Conservation (phyloP, 2,113 vertebrate species). For the Chamaetylas fuelleborni region DNA sequence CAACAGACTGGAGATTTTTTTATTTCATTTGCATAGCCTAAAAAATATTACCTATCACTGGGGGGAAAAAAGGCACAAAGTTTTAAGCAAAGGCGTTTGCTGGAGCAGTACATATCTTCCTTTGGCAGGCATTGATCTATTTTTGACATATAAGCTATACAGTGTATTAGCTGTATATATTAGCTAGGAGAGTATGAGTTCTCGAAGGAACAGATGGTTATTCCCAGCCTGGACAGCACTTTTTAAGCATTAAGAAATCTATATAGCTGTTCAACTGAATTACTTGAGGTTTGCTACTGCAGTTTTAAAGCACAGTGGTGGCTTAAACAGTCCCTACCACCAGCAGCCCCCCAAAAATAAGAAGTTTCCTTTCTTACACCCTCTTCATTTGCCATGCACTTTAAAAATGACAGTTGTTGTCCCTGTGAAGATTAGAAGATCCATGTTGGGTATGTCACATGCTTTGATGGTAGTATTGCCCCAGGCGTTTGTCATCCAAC, state of each 20-base stretch:
- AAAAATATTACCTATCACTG: not conserved
- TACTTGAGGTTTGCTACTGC: not conserved
- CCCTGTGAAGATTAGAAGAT: conserved; percentile 83
- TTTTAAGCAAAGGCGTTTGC: conserved; percentile 7
- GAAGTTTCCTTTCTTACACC: not conserved
- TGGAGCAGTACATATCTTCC: not conserved
- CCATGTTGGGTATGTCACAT: conserved; percentile 69
- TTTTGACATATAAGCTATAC: not conserved
- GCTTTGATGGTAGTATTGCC: conserved; percentile 84
- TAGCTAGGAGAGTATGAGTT: not conserved
- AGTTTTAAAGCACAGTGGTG: not conserved
- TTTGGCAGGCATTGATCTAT: conserved; percentile 1
- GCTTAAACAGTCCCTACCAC: not conserved
- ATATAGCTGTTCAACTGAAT: conserved; percentile 41
- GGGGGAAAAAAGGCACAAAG: not conserved
- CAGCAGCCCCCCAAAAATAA: not conserved
- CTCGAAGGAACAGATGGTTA: conserved; percentile 27
- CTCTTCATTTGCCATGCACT: conserved; percentile 69
- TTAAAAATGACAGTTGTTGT: conserved; percentile 82
- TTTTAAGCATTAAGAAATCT: conserved; percentile 53
- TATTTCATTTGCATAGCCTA: conserved; percentile 8
- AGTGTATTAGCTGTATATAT: not conserved
- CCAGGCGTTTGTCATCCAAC: conserved; percentile 84
- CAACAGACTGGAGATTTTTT: not conserved
- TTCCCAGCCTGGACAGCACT: conserved; percentile 26